Percentiles rank a stretch among this genome's conserved stretches.
Evolutionary conservation across 1,140 invertebrate species (phyloP).

Genomic region (Scaptomyza graminum): DNA sequence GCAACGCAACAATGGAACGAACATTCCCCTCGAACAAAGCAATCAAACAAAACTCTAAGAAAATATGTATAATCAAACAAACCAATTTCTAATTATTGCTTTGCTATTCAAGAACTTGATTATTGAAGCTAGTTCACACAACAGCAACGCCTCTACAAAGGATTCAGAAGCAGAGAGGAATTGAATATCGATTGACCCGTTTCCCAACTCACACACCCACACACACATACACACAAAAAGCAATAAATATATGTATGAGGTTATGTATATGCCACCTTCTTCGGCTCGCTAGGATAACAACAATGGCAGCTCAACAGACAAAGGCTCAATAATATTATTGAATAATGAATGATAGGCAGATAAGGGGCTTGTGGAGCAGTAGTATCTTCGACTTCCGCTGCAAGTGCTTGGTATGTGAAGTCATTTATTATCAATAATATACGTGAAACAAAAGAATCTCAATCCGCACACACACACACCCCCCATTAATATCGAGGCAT

Average conservation of each 20-base stretch:
- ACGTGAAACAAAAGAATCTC: slow-evolving; percentile 64
- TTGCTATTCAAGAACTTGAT: slow-evolving; percentile 41
- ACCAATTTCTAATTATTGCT: slow-evolving; percentile 77
- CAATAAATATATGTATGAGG: slow-evolving; percentile 12
- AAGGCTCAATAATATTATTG: slow-evolving; percentile 75
- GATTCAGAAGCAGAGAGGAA: slow-evolving; percentile 18
- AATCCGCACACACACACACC: slow-evolving; percentile 15
- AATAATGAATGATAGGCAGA: slow-evolving; percentile 50
- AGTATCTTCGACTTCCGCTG: slow-evolving; percentile 10
- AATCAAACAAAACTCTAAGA: slow-evolving; percentile 46
- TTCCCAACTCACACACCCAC: slow-evolving; percentile 27
- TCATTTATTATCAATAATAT: slow-evolving; percentile 82
- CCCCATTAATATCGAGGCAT: slow-evolving; percentile 26
- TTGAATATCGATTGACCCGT: slow-evolving; percentile 72
- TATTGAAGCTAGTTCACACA: slow-evolving; percentile 54
- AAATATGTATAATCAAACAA: slow-evolving; percentile 37
- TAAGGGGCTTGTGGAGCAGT: slow-evolving; percentile 3
- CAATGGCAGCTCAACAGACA: slow-evolving; percentile 40
- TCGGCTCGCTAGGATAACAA: slow-evolving; percentile 6
- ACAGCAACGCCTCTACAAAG: slow-evolving; percentile 50
- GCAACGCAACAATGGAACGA: slow-evolving; percentile 12
- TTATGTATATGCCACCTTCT: not conserved
- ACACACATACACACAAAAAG: slow-evolving; percentile 22
- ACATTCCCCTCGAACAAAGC: slow-evolving; percentile 31
- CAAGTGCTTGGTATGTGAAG: slow-evolving; percentile 54